Conservation (phyloP, 1,140 invertebrate species). For the Varroa destructor region DNA sequence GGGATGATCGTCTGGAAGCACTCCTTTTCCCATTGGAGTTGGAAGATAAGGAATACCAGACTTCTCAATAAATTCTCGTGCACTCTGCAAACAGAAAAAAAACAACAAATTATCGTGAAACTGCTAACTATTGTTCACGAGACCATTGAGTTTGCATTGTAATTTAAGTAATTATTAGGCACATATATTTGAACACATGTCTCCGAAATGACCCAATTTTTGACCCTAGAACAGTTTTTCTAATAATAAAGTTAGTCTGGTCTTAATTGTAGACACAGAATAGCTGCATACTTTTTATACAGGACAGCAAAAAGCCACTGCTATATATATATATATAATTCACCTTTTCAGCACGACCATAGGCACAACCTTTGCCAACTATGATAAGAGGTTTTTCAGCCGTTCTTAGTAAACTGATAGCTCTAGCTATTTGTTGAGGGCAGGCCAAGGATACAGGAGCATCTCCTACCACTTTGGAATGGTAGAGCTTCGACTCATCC, state of each 20-base stretch:
- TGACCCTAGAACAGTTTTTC: too few species aligned
- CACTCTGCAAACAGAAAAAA: conserved; percentile 8
- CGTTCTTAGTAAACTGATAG: conserved; percentile 52
- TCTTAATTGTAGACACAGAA: neutral
- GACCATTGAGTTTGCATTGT: too few species aligned
- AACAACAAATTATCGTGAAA: too few species aligned
- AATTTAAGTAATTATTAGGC: too few species aligned
- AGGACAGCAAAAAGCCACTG: neutral
- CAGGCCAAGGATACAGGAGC: conserved; percentile 57
- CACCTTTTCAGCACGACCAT: conserved; percentile 57
- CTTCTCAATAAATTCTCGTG: conserved; percentile 54
- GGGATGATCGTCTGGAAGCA: conserved; percentile 62
- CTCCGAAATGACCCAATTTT: too few species aligned
- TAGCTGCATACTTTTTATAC: neutral
- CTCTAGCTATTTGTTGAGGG: conserved; percentile 50
- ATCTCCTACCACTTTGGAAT: conserved; percentile 39
- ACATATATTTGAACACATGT: too few species aligned
- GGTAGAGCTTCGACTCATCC: conserved; percentile 39
- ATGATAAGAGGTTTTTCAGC: conserved; percentile 73
- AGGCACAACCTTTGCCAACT: conserved; percentile 81
- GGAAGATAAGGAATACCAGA: conserved; percentile 73
- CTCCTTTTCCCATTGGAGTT: conserved; percentile 93
- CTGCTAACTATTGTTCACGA: too few species aligned
- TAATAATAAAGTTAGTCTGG: too few species aligned
- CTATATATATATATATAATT: neutral